These are phyloP conservation scores for Cryptocephalus primarius DNA, from an alignment of 2,888 invertebrate species.

Conservation along the genomic window DNA sequence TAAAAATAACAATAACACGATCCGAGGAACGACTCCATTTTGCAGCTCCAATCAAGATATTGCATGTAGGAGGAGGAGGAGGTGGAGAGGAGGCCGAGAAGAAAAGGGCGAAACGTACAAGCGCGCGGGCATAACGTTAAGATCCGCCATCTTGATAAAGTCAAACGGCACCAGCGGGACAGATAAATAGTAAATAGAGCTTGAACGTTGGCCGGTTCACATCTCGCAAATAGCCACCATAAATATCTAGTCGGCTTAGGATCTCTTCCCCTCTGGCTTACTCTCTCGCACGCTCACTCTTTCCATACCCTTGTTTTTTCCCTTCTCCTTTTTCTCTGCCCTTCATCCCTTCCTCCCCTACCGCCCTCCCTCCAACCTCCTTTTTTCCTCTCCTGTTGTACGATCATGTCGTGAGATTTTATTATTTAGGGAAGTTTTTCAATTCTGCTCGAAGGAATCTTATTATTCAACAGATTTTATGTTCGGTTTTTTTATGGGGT, in stretches of 20 bases:
- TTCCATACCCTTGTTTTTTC: not conserved
- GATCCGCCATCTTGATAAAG: slow-evolving; percentile 35
- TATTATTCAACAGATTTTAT: not conserved
- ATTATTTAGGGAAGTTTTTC: not conserved
- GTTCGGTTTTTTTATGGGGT: not conserved
- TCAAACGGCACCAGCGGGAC: slow-evolving; percentile 34
- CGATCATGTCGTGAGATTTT: not conserved
- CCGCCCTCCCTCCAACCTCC: not conserved
- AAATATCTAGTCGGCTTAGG: slow-evolving; percentile 30
- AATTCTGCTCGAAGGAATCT: not conserved
- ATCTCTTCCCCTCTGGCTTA: too few relatives aligned
- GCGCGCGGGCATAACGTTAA: slow-evolving; percentile 17
- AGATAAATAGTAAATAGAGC: slow-evolving; percentile 38
- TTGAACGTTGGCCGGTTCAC: slow-evolving; percentile 29
- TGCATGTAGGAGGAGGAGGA: too few relatives aligned
- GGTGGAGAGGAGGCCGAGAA: too few relatives aligned
- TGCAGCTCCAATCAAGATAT: too few relatives aligned
- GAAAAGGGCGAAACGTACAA: not conserved
- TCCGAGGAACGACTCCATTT: too few relatives aligned
- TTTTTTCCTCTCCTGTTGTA: not conserved
- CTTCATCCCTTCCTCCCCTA: not conserved
- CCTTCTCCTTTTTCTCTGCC: not conserved
- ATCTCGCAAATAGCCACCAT: slow-evolving; percentile 32
- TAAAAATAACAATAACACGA: too few relatives aligned
- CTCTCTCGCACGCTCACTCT: not conserved